Conservation (phyloP, 2,888 invertebrate species). For the Metalampra italica region DNA sequence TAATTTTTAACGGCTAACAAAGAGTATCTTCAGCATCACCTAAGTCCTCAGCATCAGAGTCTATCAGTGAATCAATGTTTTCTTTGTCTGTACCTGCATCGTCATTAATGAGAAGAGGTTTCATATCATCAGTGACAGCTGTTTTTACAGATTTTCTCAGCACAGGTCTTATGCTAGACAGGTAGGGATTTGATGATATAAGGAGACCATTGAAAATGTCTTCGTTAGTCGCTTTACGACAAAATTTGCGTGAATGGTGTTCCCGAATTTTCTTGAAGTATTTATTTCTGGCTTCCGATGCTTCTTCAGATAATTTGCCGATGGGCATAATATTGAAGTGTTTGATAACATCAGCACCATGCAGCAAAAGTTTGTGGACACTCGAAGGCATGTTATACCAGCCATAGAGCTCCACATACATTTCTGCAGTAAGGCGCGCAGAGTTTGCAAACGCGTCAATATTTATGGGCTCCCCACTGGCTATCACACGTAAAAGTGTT, state of each 20-base stretch:
- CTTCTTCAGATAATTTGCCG: constrained; percentile 30
- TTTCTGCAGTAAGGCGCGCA: constrained; percentile 17
- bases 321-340: constrained; percentile 26
- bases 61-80: no score
- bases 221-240: constrained; percentile 13
- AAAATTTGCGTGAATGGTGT: constrained; percentile 23
- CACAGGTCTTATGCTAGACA: not conserved
- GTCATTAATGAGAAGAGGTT: no score
- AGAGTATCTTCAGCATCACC: no score
- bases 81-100: not conserved
- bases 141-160: no score
- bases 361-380: constrained; percentile 27
- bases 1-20: no score
- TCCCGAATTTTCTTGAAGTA: constrained; percentile 21
- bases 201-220: not conserved
- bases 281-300: constrained; percentile 25
- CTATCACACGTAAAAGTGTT: constrained; percentile 2
- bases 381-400: constrained; percentile 31
- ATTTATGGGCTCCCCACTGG: constrained; percentile 17
- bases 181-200: not conserved
- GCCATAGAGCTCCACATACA: constrained; percentile 26
- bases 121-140: no score
- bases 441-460: constrained; percentile 12
- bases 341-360: constrained; percentile 25
- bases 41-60: no score